A percentile compares a stretch with the other conserved stretches of the same genome.
Conservation (phyloP, 2,113 vertebrate species). For the Eleginops maclovinus region DNA sequence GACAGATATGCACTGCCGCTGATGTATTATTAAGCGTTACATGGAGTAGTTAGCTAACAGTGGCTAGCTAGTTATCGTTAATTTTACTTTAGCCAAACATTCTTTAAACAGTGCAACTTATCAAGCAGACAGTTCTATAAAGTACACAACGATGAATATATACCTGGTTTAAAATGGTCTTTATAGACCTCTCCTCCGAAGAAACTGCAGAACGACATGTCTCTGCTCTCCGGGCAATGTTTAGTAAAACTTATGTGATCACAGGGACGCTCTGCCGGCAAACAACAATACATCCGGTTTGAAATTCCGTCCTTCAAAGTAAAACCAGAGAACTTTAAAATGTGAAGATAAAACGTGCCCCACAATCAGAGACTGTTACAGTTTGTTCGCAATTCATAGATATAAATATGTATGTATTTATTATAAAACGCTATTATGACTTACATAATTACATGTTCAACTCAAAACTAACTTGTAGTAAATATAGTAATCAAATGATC, state of each 20-base stretch:
- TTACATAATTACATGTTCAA: too few relatives aligned
- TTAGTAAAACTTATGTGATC: background rate
- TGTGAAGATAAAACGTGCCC: background rate
- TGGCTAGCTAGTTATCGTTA: background rate
- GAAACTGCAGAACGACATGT: slow-evolving; percentile 92
- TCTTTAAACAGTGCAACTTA: background rate
- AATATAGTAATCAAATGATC: too few relatives aligned
- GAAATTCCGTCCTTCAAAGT: slow-evolving; percentile 13
- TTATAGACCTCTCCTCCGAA: slow-evolving; percentile 86
- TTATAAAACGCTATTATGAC: too few relatives aligned
- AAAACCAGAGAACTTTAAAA: background rate
- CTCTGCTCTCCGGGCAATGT: background rate
- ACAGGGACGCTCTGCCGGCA: rapidly evolving
- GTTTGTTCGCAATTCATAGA: background rate
- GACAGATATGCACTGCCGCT: background rate
- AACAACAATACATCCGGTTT: slow-evolving; percentile 31
- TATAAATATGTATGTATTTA: too few relatives aligned
- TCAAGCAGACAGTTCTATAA: background rate
- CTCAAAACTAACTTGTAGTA: too few relatives aligned
- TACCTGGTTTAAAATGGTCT: slow-evolving; percentile 90
- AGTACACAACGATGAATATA: background rate
- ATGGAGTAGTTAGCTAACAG: slow-evolving; percentile 5
- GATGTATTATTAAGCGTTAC: background rate
- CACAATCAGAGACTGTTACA: too few relatives aligned
- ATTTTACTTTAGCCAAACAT: background rate